phyloP scores from a whole-genome alignment of 2,888 invertebrate genomes.

The Drosophila villosipedis region DNA sequence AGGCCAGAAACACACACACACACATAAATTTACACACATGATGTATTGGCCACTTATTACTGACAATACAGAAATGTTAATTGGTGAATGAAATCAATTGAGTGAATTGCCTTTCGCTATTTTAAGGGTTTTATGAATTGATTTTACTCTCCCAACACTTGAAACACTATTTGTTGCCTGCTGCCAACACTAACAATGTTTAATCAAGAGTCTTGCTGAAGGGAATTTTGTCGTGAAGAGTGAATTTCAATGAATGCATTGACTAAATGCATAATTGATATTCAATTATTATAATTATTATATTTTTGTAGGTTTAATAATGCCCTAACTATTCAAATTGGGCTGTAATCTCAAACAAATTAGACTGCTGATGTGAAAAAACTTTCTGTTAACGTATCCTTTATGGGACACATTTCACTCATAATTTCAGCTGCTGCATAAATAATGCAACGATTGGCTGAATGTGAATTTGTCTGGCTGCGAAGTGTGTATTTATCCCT shows the following conservation, averaged over 20 bases:
- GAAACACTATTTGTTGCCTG: slow-evolving; percentile 12
- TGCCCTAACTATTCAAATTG: background rate
- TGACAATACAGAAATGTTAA: slow-evolving; percentile 52
- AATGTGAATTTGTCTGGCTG: slow-evolving; percentile 15
- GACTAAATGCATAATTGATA: background rate
- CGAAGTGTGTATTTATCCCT: slow-evolving; percentile 4
- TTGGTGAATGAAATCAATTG: slow-evolving; percentile 61
- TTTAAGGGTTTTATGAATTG: slow-evolving; percentile 47
- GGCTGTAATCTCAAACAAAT: background rate
- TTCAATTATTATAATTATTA: background rate
- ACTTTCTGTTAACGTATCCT: slow-evolving; percentile 6
- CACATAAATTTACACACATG: slow-evolving; percentile 15
- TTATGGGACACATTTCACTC: slow-evolving; percentile 37
- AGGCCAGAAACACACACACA: slow-evolving; percentile 10
- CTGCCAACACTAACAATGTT: slow-evolving; percentile 32
- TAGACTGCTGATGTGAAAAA: background rate
- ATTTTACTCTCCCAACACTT: slow-evolving; percentile 38
- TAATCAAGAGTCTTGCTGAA: slow-evolving; percentile 28
- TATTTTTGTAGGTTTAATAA: background rate
- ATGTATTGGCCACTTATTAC: slow-evolving; percentile 33
- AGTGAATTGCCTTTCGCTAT: slow-evolving; percentile 42
- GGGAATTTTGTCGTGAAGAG: background rate
- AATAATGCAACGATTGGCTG: slow-evolving; percentile 41
- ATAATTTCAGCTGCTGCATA: slow-evolving; percentile 30
- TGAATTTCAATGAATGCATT: background rate